phyloP scores from a whole-genome alignment of 2,113 vertebrate genomes.

The Cygnus buccinator region DNA sequence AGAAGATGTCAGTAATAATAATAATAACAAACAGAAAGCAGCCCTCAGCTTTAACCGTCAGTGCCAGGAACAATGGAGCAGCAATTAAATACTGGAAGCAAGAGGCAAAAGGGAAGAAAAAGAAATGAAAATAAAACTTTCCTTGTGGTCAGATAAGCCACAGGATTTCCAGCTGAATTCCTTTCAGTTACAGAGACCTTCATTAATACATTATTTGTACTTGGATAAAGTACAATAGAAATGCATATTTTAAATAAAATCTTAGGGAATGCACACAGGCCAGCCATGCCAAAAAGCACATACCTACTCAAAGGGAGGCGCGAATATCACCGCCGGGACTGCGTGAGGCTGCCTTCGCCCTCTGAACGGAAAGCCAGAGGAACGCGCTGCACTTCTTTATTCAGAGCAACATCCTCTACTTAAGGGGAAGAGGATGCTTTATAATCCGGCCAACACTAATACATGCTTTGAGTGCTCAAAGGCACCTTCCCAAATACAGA shows the following conservation, averaged over 20 bases:
- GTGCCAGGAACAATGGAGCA: not conserved
- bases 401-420: not conserved
- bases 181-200: not conserved
- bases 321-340: not conserved
- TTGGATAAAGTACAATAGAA: not conserved
- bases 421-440: not conserved
- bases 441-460: not conserved
- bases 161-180: not conserved
- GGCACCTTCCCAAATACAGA: not conserved
- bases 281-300: not conserved
- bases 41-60: not conserved
- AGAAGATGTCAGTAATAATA: not conserved
- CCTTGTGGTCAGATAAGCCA: not conserved
- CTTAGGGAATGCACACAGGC: not conserved
- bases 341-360: fast-evolving
- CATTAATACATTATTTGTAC: not conserved
- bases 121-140: not conserved
- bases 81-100: not conserved
- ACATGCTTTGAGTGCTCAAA: not conserved
- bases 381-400: not conserved
- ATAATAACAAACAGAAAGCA: not conserved
- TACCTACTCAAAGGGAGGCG: not conserved
- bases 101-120: not conserved
- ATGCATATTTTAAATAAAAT: not conserved
- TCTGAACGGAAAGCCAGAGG: fast-evolving